Base-by-base conservation (phyloP, 1,140 invertebrate species). In the Drosophila dunni region DNA sequence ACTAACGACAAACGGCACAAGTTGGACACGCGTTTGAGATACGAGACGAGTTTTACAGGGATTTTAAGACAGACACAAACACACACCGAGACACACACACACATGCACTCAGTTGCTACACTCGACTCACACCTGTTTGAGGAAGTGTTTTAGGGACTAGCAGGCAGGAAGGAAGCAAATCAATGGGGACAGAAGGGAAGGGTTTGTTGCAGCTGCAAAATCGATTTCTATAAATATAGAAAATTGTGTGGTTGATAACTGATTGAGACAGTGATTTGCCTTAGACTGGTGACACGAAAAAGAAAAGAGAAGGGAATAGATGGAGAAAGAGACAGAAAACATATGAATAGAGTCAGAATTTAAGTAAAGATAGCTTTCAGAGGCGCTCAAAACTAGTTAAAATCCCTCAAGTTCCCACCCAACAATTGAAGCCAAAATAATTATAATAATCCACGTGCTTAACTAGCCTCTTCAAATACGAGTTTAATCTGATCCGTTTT, bases 11-110 rank as follows among this genome's bases (percentile, higher is more conserved):
- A 48, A 57, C 34, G 83, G 79, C 83, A 79, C 84, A 88, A 88
- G 83, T 88, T 73, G 84, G 54, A 74, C 83, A 88, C 83, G 83
- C 83, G 84, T 67, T 53, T 71, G 66, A 65, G 83, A 82, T 88
- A 79, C 48, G 68, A 79, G 78, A 53, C 60, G 36, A 10, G 2
- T 17, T 40, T 56, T 56, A 5, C 15, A 13, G 17, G 15, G n/a
- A 20, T 11, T n/a, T 8, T 20, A 56, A 29, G 24, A 29, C 1
- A 29, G 24, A 29, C 24, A 29, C 24, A 29, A 29, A 29, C 24
- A 29, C 24, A 29, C 24, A 4, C 24, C 6, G 6, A 29, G 0
- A 29, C 24, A 29, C 24, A 29, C 24, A 5, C 24, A 29, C 1
- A 29, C 24, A 29, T 29, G 0, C 2, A 29, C 6, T 29, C 24